Conservation (phyloP, 2,888 invertebrate species). For the Reticulitermes lucifugus region DNA sequence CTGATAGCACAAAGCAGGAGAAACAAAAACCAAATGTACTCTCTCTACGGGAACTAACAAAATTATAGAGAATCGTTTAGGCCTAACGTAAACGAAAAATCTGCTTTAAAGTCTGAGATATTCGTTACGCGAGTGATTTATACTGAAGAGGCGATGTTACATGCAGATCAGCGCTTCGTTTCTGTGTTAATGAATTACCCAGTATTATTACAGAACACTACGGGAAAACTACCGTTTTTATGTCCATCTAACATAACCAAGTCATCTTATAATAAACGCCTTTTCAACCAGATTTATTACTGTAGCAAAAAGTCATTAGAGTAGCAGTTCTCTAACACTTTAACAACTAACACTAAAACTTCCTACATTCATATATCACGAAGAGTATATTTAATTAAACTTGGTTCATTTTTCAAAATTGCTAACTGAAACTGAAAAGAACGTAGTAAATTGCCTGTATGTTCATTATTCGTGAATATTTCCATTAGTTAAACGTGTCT, state of each 20-base stretch:
- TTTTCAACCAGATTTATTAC: background rate
- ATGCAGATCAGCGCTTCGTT: background rate
- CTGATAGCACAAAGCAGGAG: background rate
- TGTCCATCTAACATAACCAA: background rate
- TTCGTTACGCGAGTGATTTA: background rate
- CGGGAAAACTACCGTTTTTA: background rate
- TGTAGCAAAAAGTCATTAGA: background rate
- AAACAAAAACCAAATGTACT: background rate
- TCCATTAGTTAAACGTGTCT: no score
- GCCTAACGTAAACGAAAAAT: background rate
- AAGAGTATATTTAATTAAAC: background rate
- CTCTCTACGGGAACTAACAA: background rate
- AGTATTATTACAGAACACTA: background rate
- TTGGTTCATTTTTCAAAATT: background rate
- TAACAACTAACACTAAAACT: background rate
- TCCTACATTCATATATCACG: background rate
- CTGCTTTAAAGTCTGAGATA: no score
- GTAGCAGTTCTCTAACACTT: background rate
- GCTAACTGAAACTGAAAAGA: no score
- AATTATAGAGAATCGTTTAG: background rate
- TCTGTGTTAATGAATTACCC: background rate
- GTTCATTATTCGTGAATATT: no score
- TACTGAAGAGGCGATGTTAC: background rate
- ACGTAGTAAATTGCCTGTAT: no score
- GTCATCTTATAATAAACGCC: background rate